These are phyloP conservation scores for Zaprionus camerounensis DNA, from an alignment of 1,140 invertebrate species.

Conservation along the genomic window DNA sequence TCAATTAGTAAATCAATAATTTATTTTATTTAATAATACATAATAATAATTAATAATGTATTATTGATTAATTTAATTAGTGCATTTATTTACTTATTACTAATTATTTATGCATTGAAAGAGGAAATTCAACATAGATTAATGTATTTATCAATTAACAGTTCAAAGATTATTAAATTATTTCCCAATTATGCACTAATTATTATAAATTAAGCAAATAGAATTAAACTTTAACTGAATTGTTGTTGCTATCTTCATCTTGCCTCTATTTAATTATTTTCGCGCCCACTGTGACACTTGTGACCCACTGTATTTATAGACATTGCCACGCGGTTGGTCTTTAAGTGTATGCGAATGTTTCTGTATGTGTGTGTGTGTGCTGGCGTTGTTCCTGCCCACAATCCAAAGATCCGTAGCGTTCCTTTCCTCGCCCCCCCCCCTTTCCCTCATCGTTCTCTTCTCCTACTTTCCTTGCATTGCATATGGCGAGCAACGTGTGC, in stretches of 20 bases:
- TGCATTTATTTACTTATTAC: too few relatives aligned
- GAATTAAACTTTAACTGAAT: too few relatives aligned
- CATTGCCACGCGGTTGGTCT: slow-evolving; percentile 22
- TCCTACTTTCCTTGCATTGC: slow-evolving; percentile 21
- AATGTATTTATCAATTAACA: background rate
- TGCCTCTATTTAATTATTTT: background rate
- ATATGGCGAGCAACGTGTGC: slow-evolving; percentile 73
- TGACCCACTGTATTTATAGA: slow-evolving; percentile 38
- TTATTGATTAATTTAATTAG: too few relatives aligned
- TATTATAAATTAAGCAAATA: too few relatives aligned
- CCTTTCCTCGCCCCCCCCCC: background rate
- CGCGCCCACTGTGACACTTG: background rate
- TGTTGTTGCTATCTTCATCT: too few relatives aligned
- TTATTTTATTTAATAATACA: too few relatives aligned
- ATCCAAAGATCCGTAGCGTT: slow-evolving; percentile 3
- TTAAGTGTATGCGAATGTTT: slow-evolving; percentile 2
- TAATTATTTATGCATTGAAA: too few relatives aligned
- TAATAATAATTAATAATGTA: too few relatives aligned
- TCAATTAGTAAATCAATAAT: too few relatives aligned
- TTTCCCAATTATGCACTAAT: background rate
- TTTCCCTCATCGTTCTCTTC: background rate
- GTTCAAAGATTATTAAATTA: background rate
- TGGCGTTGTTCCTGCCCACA: slow-evolving; percentile 19
- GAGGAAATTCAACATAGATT: too few relatives aligned
- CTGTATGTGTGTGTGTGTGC: slow-evolving; percentile 12